A percentile compares a stretch with the other conserved stretches of the same genome.
phyloP scores from a whole-genome alignment of 2,113 vertebrate genomes.

The Myrmophylax atrothorax region DNA sequence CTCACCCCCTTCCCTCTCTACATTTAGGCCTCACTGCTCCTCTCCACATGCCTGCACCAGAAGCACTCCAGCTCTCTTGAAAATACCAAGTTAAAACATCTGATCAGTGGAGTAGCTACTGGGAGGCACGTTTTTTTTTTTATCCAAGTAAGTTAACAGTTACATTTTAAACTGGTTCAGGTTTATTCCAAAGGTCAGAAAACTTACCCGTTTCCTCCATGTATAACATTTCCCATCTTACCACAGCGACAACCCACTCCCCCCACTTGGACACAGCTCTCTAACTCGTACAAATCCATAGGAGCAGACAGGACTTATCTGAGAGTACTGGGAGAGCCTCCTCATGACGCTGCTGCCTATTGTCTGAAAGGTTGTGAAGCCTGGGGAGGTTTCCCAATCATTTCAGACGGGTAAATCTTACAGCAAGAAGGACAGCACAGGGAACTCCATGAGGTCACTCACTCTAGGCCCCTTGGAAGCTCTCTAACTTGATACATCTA shows the following conservation, averaged over 20 bases:
- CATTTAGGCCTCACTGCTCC: background rate
- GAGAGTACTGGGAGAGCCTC: background rate
- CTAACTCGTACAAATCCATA: background rate
- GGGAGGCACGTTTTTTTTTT: background rate
- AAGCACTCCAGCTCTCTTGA: background rate
- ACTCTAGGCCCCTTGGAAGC: background rate
- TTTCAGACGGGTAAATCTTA: background rate
- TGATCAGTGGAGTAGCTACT: background rate
- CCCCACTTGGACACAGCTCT: rapidly evolving
- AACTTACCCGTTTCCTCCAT: background rate
- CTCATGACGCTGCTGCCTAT: background rate
- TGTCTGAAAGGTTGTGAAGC: background rate
- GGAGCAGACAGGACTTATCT: background rate
- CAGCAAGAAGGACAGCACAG: background rate
- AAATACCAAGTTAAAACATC: background rate
- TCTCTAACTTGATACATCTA: rapidly evolving
- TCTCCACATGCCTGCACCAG: background rate
- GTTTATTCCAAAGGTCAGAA: background rate
- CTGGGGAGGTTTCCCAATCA: background rate
- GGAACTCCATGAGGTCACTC: background rate
- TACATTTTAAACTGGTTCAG: background rate
- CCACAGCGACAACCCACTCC: background rate
- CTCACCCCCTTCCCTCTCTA: background rate
- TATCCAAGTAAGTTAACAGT: background rate
- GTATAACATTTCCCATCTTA: background rate